Evolutionary conservation across 2,797 vertebrate genomes (phyloP).

Genomic region (Pristis pectinata): DNA sequence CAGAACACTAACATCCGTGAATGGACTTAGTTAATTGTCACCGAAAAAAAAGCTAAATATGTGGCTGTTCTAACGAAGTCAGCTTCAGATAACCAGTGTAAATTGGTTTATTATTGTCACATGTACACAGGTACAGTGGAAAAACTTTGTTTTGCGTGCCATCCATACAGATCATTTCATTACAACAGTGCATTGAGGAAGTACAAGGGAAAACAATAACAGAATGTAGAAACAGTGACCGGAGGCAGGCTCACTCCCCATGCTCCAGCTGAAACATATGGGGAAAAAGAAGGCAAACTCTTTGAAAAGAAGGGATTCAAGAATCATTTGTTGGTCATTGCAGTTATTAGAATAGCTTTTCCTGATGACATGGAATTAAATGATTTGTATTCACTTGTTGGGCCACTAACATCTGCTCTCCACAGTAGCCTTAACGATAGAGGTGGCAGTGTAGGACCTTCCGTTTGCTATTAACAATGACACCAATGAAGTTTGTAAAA

Average conservation of each 20-base stretch:
- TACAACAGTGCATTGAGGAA: neutral
- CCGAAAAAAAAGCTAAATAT: neutral
- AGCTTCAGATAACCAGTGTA: too few species aligned
- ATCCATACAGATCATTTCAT: neutral
- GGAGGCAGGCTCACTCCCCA: neutral
- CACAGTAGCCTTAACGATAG: neutral
- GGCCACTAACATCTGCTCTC: neutral
- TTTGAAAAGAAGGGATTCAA: neutral
- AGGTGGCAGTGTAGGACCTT: neutral
- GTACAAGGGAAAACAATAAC: neutral
- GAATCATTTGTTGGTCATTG: neutral
- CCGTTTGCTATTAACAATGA: neutral
- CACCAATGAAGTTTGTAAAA: neutral
- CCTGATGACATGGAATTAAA: neutral
- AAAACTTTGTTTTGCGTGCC: neutral
- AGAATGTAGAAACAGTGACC: neutral
- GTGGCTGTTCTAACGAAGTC: neutral
- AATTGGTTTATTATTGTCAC: neutral
- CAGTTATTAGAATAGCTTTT: neutral
- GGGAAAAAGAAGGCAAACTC: neutral
- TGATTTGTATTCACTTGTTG: constrained; percentile 4
- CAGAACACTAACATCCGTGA: neutral
- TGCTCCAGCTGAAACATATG: neutral
- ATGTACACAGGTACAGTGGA: neutral
- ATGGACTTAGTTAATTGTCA: neutral